A percentile compares a stretch with the other conserved stretches of the same genome.
phyloP scores from a whole-genome alignment of 2,888 invertebrate genomes.

The Apamea sordens region DNA sequence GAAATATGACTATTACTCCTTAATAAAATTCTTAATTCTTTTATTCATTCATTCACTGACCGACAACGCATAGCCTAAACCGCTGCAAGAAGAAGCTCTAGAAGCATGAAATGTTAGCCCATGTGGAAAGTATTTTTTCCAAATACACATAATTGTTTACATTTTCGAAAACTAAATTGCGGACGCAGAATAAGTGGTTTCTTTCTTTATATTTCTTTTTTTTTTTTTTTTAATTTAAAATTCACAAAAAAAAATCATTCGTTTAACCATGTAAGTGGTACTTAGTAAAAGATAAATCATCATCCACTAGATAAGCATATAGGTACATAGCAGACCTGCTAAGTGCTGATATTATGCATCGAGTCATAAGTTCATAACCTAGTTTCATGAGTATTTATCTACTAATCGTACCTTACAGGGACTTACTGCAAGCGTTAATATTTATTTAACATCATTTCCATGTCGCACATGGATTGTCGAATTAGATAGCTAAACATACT shows the following conservation, averaged over 20 bases:
- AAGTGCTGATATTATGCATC: background rate
- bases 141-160: background rate
- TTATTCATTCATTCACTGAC: too few relatives aligned
- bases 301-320: conserved; percentile 1
- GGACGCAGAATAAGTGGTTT: background rate
- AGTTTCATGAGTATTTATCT: conserved; percentile 27
- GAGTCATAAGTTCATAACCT: background rate
- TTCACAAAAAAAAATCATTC: background rate
- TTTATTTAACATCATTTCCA: background rate
- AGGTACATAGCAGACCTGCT: background rate
- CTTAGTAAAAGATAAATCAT: background rate
- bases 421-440: background rate
- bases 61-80: too few relatives aligned
- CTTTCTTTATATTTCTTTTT: too few relatives aligned
- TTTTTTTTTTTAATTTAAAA: too few relatives aligned
- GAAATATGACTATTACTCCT: too few relatives aligned
- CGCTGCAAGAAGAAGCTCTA: too few relatives aligned
- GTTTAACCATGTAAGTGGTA: too few relatives aligned
- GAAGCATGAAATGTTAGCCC: too few relatives aligned
- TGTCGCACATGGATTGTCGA: background rate
- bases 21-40: too few relatives aligned
- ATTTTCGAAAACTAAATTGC: background rate
- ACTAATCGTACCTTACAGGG: background rate
- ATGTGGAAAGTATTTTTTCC: too few relatives aligned
- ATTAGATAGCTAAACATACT: too few relatives aligned